phyloP scores from a whole-genome alignment of 2,888 invertebrate genomes.

The Caenorhabditis becei region DNA sequence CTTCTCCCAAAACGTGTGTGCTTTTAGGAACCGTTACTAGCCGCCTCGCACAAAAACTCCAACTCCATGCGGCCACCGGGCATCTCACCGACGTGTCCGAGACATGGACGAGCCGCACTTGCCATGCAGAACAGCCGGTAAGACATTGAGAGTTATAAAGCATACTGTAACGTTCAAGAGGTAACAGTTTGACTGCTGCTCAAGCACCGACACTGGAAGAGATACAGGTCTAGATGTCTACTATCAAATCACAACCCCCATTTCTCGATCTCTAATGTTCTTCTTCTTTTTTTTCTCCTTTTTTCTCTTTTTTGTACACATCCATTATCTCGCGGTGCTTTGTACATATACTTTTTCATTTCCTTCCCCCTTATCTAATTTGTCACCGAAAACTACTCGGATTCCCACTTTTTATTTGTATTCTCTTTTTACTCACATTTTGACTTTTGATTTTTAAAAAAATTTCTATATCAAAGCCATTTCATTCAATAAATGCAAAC shows the following conservation, averaged over 20 bases:
- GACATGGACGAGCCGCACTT: constrained; percentile 78
- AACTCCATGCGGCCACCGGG: constrained; percentile 73
- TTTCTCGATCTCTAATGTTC: background rate
- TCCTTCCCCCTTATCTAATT: background rate
- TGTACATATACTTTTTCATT: constrained; percentile 45
- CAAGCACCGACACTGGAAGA: constrained; percentile 72
- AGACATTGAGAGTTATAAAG: constrained; percentile 2
- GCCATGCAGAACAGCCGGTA: constrained; percentile 65
- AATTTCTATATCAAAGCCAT: background rate
- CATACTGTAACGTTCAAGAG: constrained; percentile 58
- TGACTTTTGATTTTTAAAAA: too few relatives aligned
- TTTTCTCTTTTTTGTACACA: constrained; percentile 38
- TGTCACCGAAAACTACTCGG: too few relatives aligned
- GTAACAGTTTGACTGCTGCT: constrained; percentile 66
- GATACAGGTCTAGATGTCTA: constrained; percentile 70
- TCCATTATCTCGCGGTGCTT: constrained; percentile 52
- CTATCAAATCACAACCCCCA: constrained; percentile 44
- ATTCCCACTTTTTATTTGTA: too few relatives aligned
- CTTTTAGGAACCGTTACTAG: constrained; percentile 79
- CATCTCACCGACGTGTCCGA: constrained; percentile 81
- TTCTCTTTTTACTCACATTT: too few relatives aligned
- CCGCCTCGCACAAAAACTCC: constrained; percentile 72
- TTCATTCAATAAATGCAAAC: background rate
- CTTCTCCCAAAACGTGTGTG: constrained; percentile 41
- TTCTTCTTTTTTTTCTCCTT: constrained; percentile 14